A percentile compares a stretch with the other conserved stretches of the same genome.
phyloP scores from a whole-genome alignment of 2,113 vertebrate species.

The Desmodus rotundus region DNA sequence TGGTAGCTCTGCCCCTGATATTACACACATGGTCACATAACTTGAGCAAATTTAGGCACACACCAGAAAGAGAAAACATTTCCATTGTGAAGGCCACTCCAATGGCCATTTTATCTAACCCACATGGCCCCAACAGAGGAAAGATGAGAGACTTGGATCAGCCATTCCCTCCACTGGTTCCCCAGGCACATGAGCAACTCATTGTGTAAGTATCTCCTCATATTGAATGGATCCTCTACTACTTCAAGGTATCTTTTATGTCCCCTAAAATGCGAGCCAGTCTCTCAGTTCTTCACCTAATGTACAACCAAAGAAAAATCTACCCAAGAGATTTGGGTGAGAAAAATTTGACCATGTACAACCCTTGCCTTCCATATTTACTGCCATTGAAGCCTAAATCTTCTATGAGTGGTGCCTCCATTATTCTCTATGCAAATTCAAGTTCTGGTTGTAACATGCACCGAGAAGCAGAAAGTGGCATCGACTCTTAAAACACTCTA shows the following conservation, averaged over 20 bases:
- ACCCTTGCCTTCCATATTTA: neutral
- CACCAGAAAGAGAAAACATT: neutral
- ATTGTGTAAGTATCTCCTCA: neutral
- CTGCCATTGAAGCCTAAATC: neutral
- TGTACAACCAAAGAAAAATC: neutral
- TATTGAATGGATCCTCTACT: neutral
- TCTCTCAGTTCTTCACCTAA: neutral
- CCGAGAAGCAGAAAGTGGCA: neutral
- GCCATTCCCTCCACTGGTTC: neutral
- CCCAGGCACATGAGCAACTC: neutral
- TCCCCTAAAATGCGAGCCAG: neutral
- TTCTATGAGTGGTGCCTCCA: neutral
- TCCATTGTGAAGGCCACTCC: neutral
- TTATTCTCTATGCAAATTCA: neutral
- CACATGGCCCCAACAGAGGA: neutral
- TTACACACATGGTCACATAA: neutral
- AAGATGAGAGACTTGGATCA: neutral
- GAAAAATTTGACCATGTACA: neutral
- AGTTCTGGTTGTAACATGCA: neutral
- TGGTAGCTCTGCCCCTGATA: neutral
- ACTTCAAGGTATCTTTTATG: neutral
- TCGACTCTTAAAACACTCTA: neutral
- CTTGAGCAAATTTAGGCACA: conserved; percentile 3
- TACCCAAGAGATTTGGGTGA: neutral
- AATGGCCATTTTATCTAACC: neutral